Percentiles rank a stretch among this genome's conserved stretches.
Conservation (phyloP, 2,113 vertebrate species). For the Psilopsiagon aurifrons region DNA sequence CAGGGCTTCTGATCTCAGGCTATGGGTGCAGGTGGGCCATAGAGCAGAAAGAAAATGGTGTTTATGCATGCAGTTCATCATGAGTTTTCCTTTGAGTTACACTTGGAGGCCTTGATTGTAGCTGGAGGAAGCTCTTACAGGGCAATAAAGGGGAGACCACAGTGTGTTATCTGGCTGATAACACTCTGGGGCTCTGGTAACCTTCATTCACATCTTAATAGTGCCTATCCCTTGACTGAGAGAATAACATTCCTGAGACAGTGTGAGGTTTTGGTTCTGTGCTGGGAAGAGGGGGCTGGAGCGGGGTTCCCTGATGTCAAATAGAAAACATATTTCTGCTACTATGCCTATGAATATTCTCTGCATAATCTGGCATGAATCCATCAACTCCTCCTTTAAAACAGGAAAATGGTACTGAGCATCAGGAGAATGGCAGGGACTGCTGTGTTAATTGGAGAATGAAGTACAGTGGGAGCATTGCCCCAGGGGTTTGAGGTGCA, state of each 20-base stretch:
- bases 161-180: neutral
- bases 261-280: neutral
- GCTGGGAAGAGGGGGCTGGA: neutral
- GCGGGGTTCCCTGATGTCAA: neutral
- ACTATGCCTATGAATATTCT: neutral
- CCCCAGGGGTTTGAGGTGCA: neutral
- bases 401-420: neutral
- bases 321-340: neutral
- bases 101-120: neutral
- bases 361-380: neutral
- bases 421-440: neutral
- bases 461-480: no score
- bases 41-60: neutral
- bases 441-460: neutral
- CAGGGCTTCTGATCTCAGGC: accelerated
- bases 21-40: neutral
- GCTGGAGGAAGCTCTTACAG: neutral
- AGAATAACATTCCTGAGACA: neutral
- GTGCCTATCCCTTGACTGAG: neutral
- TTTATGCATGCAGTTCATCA: neutral
- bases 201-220: accelerated
- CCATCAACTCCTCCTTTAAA: neutral
- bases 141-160: neutral
- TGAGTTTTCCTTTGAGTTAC: neutral
- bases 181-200: neutral